phyloP scores from a whole-genome alignment of 92 coral and sea anemone species.

The Metridium senile region DNA sequence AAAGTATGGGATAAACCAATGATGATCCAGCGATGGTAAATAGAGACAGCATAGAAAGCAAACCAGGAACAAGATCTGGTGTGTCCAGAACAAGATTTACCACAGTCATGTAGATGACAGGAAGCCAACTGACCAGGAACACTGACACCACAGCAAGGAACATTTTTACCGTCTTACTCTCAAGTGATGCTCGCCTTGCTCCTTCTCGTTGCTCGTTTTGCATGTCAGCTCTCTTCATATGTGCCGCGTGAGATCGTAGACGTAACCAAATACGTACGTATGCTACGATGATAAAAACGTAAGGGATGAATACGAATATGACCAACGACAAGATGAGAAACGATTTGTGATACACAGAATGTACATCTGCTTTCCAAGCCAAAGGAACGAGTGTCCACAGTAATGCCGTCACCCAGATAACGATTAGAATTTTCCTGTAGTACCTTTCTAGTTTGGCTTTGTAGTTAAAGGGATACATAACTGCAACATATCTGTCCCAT shows the following conservation, averaged over 20 bases:
- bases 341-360: constrained; percentile 25
- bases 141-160: constrained; percentile 37
- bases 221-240: constrained; percentile 20
- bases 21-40: constrained; percentile 38
- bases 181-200: constrained; percentile 39
- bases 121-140: constrained; percentile 61
- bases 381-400: neutral
- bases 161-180: constrained; percentile 54
- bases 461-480: constrained; percentile 33
- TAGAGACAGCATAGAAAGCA: constrained; percentile 30
- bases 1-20: constrained; percentile 53
- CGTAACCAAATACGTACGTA: constrained; percentile 37
- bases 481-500: constrained; percentile 42
- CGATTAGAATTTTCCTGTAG: constrained; percentile 16
- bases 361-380: neutral
- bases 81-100: constrained; percentile 15
- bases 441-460: constrained; percentile 5
- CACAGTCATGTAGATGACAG: constrained; percentile 54
- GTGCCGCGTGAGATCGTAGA: constrained; percentile 27
- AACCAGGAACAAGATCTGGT: constrained; percentile 39
- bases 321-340: constrained; percentile 36
- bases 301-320: constrained; percentile 43
- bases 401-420: neutral
- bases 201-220: constrained; percentile 30
- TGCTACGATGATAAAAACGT: constrained; percentile 36